Percentiles rank a stretch among this genome's conserved stretches.
Conservation (phyloP, 2,113 vertebrate species). For the Taurulus bubalis region DNA sequence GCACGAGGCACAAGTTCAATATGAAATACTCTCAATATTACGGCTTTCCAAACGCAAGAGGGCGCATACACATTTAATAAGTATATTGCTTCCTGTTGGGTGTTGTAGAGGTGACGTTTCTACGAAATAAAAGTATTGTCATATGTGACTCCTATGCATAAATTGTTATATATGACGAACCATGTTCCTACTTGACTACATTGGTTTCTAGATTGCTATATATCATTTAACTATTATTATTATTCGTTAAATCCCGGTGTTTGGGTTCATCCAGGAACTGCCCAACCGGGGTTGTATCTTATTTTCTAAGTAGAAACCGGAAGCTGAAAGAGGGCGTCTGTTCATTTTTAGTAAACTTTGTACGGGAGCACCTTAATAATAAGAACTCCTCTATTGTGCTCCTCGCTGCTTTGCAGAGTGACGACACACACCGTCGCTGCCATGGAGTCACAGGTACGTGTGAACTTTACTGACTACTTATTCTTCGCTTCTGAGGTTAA, state of each 20-base stretch:
- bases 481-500: not conserved
- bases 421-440: not conserved
- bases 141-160: not conserved
- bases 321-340: not conserved
- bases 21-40: not conserved
- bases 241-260: not conserved
- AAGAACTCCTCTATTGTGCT: conserved; percentile 4
- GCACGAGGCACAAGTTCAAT: not conserved
- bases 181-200: accelerated
- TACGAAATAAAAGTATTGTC: conserved; percentile 53
- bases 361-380: no score
- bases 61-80: conserved; percentile 10
- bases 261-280: not conserved
- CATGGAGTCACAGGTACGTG: conserved; percentile 71
- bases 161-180: not conserved
- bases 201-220: not conserved
- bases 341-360: not conserved
- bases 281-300: not conserved
- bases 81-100: conserved; percentile 21
- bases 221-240: not conserved
- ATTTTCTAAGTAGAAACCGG: conserved; percentile 25
- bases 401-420: not conserved
- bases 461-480: not conserved
- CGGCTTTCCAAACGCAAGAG: not conserved
- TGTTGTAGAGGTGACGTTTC: not conserved